phyloP scores from a whole-genome alignment of 30 jellyfish, hydroid and myxozoan genomes.

The Cassiopea xamachana region DNA sequence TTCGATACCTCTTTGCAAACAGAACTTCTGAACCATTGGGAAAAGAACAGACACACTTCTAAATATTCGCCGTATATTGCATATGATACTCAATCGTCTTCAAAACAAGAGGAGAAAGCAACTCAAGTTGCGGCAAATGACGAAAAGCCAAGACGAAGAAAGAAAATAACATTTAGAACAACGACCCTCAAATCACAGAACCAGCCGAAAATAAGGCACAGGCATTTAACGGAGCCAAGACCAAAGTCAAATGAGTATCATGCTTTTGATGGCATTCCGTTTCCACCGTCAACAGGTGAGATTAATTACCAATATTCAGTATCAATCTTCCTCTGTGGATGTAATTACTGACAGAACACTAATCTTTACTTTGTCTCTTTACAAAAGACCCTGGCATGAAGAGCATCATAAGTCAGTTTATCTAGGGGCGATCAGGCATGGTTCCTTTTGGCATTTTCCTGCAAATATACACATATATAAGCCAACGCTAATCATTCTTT shows the following conservation, averaged over 20 bases:
- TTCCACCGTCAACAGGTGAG: conserved; percentile 84
- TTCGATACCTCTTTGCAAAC: neutral
- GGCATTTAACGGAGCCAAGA: conserved; percentile 45
- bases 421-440: too few relatives aligned
- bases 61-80: conserved; percentile 35
- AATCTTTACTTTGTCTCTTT: neutral
- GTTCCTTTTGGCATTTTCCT: too few relatives aligned
- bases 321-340: neutral
- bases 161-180: conserved; percentile 21
- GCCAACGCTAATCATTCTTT: too few relatives aligned
- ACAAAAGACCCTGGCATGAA: too few relatives aligned
- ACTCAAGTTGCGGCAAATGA: neutral
- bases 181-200: conserved; percentile 1
- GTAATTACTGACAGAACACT: neutral
- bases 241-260: conserved; percentile 87
- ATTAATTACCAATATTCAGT: neutral
- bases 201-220: conserved; percentile 36
- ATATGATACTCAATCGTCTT: conserved; percentile 12
- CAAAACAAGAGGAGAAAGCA: conserved; percentile 4
- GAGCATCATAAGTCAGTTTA: too few relatives aligned
- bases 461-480: too few relatives aligned
- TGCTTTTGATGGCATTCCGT: conserved; percentile 81
- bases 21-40: conserved; percentile 72
- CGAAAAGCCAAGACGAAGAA: neutral
- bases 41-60: conserved; percentile 40